Evolutionary conservation across 2,797 vertebrate species (phyloP).

Genomic region (Sebastes hubbsi): DNA sequence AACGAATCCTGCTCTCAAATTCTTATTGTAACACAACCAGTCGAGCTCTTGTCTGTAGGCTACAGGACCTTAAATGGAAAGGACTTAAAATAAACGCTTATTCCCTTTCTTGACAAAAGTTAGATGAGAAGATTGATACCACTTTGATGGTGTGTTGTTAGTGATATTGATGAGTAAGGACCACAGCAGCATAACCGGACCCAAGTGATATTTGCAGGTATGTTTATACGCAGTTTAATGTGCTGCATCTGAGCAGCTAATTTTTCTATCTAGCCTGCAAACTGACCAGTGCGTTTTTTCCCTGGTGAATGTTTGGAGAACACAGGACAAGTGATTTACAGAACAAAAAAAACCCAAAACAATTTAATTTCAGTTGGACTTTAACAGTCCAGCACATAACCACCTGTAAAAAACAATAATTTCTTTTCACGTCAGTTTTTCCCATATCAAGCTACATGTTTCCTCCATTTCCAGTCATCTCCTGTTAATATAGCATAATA

Average conservation of each 20-base stretch:
- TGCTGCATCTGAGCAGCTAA: neutral
- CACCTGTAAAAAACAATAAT: neutral
- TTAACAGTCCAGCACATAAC: neutral
- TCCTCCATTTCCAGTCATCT: no score
- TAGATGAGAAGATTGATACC: neutral
- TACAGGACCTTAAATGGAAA: neutral
- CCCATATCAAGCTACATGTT: no score
- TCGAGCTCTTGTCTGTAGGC: neutral
- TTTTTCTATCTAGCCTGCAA: neutral
- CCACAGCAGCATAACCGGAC: neutral
- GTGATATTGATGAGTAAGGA: neutral
- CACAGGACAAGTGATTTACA: neutral
- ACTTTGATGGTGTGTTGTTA: neutral
- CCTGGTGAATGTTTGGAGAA: neutral
- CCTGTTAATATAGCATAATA: no score
- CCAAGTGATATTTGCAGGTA: neutral
- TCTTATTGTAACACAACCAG: neutral
- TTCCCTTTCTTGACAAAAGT: neutral
- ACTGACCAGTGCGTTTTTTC: no score
- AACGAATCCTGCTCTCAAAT: neutral
- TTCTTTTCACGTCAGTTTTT: neutral
- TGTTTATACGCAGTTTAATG: neutral
- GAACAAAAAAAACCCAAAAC: neutral
- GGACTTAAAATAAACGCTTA: neutral
- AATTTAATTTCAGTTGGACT: neutral